phyloP scores from a whole-genome alignment of 2,797 vertebrate species.

The Acrossocheilus wenchowensis region DNA sequence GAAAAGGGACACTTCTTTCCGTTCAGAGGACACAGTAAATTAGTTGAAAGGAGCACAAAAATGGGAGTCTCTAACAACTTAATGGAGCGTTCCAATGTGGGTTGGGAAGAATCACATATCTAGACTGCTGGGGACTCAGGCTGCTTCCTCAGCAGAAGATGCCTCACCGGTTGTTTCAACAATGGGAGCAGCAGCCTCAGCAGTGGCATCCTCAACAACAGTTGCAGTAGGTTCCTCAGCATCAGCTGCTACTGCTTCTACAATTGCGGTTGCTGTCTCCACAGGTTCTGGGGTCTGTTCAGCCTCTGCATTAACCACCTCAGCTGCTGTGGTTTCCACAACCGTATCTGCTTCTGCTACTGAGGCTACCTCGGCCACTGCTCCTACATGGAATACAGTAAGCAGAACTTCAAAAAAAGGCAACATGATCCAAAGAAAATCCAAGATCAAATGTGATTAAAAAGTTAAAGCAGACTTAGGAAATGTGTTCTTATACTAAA shows the following conservation, averaged over 20 bases:
- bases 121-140: conserved; percentile 47
- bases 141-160: conserved; percentile 59
- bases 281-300: conserved; percentile 16
- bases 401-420: background rate
- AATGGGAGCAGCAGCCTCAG: background rate
- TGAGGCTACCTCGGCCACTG: background rate
- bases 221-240: conserved; percentile 39
- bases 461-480: background rate
- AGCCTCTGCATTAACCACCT: background rate
- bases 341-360: conserved; percentile 26
- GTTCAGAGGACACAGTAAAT: background rate
- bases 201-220: conserved; percentile 46
- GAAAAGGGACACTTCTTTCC: conserved; percentile 1
- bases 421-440: background rate
- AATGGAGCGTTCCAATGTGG: background rate
- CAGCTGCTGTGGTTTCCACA: conserved; percentile 4
- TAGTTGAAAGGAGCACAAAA: background rate
- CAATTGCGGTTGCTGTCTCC: background rate
- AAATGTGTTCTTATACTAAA: background rate
- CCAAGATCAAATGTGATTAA: background rate
- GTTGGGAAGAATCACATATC: conserved; percentile 12
- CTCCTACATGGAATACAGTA: conserved; percentile 16
- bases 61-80: background rate
- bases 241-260: conserved; percentile 21
- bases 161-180: conserved; percentile 52